Evolutionary conservation across 2,797 vertebrate genomes (phyloP), one percentile per base, ranked within the genome.

Genomic region (Hoplostethus atlanticus): DNA sequence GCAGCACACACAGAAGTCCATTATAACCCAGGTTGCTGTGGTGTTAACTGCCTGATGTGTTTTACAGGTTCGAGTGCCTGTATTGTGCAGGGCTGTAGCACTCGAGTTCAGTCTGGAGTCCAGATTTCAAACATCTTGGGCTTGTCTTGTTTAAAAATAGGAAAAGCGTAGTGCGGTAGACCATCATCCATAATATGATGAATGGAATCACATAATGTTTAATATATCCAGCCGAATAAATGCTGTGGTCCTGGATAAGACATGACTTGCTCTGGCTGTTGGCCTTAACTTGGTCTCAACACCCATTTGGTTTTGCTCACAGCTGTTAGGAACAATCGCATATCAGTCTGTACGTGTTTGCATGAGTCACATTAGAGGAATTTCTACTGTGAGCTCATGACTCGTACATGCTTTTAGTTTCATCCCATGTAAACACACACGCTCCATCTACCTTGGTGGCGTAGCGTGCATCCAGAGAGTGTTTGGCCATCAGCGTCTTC

Each of bases 401-500:
- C 57, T 87, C 52, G 73, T 78, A 71, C 52, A 57, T 63, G 77
- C 42, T 40, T 53, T 71, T 8, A 38, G 66, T 69, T 75, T 77
- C 57, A 50, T 58, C 21, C 47, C 17, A 4, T 77, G 38, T 76
- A 77, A 84, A 86, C 74, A 66, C 28, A 78, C 46, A 46, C 46
- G 38, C 34, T 47, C n/a, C 9, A 13, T 67, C 57, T 88, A 99
- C 98, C 93, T 96, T 96, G 56, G 95, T 94, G 81, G 93, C 83
- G 0, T 99, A 99, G 91, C 98, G 96, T 79, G 96, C 93, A 80
- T 99, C 98, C 80, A 98, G 95, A 0, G 98, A 99, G 88, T 99
- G 98, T 84, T 99, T 99, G 80, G 98, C 97, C 98, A 99, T 99
- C 16, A 99, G 89, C 57, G 97, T 98, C 91, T 99, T 98, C n/a